Percentiles rank a stretch among this genome's conserved stretches.
phyloP scores from a whole-genome alignment of 2,113 vertebrate genomes.

The Suricata suricatta region DNA sequence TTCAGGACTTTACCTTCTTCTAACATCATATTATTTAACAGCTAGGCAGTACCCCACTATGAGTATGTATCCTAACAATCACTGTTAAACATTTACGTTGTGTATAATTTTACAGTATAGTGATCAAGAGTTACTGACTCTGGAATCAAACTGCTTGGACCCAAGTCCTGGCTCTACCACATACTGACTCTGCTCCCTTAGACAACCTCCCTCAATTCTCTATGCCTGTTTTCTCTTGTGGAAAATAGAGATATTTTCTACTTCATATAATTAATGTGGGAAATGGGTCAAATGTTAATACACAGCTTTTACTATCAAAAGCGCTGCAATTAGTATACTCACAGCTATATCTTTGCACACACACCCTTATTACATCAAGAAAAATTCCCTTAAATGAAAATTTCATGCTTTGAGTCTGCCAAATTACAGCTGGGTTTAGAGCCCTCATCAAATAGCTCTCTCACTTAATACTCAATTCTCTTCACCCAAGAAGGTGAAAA shows the following conservation, averaged over 20 bases:
- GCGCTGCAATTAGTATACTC: background rate
- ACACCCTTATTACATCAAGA: background rate
- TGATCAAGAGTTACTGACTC: background rate
- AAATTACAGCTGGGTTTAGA: background rate
- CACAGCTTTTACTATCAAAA: constrained; percentile 13
- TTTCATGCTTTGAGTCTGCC: background rate
- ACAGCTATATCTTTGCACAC: background rate
- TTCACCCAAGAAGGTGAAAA: constrained; percentile 32
- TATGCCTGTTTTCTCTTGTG: background rate
- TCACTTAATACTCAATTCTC: background rate
- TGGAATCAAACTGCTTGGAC: background rate
- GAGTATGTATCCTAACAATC: background rate
- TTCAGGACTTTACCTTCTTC: background rate
- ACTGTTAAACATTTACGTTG: background rate
- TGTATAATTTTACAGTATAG: background rate
- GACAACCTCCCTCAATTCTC: background rate
- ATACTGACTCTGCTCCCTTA: background rate
- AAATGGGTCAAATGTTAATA: background rate
- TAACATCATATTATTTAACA: background rate
- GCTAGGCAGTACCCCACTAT: background rate
- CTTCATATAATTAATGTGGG: background rate
- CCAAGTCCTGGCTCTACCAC: background rate
- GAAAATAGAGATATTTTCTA: background rate
- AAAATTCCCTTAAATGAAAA: background rate
- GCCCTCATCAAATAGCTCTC: constrained; percentile 4